These are phyloP conservation scores for Philereme vetulata DNA, from an alignment of 2,888 invertebrate genomes.

Conservation along the genomic window DNA sequence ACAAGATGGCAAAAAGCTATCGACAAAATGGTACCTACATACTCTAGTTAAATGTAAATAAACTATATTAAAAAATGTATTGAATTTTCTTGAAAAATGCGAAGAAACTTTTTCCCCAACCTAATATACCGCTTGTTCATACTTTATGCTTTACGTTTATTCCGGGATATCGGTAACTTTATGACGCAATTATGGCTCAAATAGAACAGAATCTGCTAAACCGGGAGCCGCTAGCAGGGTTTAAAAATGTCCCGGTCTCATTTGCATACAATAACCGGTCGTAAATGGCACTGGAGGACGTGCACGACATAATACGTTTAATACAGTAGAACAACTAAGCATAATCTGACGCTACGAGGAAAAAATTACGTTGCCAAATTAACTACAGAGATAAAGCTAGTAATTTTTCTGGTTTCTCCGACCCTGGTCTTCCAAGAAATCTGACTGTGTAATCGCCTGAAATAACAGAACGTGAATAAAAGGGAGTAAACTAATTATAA, in stretches of 20 bases:
- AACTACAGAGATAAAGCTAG: background rate
- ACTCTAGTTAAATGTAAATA: no score
- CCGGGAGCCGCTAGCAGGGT: slow-evolving; percentile 40
- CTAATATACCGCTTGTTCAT: slow-evolving; percentile 23
- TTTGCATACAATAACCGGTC: slow-evolving; percentile 80
- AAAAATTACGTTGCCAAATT: background rate
- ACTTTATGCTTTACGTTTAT: background rate
- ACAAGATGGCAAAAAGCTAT: no score
- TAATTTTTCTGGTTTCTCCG: no score
- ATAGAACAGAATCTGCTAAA: slow-evolving; percentile 34
- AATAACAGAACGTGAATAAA: no score
- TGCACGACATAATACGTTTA: slow-evolving; percentile 35
- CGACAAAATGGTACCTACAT: no score
- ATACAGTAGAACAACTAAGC: background rate
- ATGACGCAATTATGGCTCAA: slow-evolving; percentile 24
- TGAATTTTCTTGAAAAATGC: no score
- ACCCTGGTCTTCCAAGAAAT: no score
- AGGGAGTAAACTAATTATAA: no score
- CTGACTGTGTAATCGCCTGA: no score
- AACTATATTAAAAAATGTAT: no score
- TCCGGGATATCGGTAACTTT: slow-evolving; percentile 25
- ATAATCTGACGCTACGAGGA: background rate
- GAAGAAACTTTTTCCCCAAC: no score
- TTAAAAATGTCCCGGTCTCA: slow-evolving; percentile 65
- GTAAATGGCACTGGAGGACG: slow-evolving; percentile 58